Conservation (phyloP, 2,888 invertebrate genomes). For the Lasioglossum vierecki region DNA sequence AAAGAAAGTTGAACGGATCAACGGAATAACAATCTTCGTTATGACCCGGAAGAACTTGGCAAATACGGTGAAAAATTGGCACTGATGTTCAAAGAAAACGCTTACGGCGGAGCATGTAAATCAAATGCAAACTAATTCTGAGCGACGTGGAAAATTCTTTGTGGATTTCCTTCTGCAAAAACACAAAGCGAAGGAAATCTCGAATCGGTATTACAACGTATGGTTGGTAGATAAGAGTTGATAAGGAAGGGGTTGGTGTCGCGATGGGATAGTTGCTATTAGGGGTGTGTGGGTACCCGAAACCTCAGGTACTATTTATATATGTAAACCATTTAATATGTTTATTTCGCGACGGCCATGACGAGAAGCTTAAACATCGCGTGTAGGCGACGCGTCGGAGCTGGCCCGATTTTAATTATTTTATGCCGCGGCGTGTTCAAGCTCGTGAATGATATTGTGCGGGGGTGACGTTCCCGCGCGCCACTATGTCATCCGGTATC, state of each 20-base stretch:
- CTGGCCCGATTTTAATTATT: slow-evolving; percentile 40
- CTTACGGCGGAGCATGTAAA: neutral
- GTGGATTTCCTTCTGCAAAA: too few relatives aligned
- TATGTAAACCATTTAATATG: slow-evolving; percentile 15
- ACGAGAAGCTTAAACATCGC: slow-evolving; percentile 14
- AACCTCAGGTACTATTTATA: too few relatives aligned
- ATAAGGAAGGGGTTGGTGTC: too few relatives aligned
- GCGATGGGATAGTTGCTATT: slow-evolving; percentile 6
- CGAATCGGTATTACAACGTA: too few relatives aligned
- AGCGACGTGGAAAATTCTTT: neutral
- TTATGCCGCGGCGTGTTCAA: slow-evolving; percentile 2
- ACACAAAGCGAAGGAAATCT: too few relatives aligned
- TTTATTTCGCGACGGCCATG: slow-evolving; percentile 12
- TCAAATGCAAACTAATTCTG: neutral
- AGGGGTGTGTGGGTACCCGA: too few relatives aligned
- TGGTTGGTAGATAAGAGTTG: too few relatives aligned
- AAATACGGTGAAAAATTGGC: neutral
- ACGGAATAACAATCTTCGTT: neutral
- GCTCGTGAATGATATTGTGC: slow-evolving; percentile 14
- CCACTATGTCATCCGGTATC: slow-evolving; percentile 45
- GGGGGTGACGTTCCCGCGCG: neutral
- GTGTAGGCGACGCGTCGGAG: neutral
- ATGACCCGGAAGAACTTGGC: neutral
- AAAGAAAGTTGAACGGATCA: neutral
- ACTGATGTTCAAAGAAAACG: neutral